phyloP scores from a whole-genome alignment of 2,113 vertebrate species.

The Malurus elegans region DNA sequence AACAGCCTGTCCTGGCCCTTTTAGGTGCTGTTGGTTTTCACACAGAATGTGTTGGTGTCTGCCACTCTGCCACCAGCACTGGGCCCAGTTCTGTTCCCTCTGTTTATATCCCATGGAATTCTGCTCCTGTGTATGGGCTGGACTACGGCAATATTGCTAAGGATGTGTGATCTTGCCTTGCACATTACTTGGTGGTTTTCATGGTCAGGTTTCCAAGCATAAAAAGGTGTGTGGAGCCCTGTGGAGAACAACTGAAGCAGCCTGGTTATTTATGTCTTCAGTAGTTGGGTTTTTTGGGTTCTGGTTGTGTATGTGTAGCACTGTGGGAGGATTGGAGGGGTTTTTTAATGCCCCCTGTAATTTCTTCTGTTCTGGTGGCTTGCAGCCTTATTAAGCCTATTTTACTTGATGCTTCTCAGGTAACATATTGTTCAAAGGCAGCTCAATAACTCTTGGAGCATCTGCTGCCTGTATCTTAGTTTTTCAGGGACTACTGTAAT shows the following conservation, averaged over 20 bases:
- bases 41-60: accelerated
- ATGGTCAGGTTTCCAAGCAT: not conserved
- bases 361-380: not conserved
- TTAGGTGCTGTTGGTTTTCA: not conserved
- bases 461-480: not conserved
- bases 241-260: not conserved
- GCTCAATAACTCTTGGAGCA: not conserved
- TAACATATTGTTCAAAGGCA: not conserved
- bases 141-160: accelerated
- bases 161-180: too few relatives aligned
- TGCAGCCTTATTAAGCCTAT: not conserved
- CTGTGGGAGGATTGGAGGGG: accelerated
- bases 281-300: not conserved
- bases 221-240: not conserved
- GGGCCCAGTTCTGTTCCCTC: not conserved
- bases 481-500: not conserved
- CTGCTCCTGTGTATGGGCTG: not conserved
- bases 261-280: accelerated
- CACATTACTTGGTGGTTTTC: not conserved
- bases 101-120: not conserved
- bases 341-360: not conserved
- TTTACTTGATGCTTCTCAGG: not conserved
- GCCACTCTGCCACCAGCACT: accelerated
- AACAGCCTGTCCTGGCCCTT: not conserved
- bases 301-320: not conserved